phyloP scores from a whole-genome alignment of 2,888 invertebrate genomes.

The Hemaris fuciformis region DNA sequence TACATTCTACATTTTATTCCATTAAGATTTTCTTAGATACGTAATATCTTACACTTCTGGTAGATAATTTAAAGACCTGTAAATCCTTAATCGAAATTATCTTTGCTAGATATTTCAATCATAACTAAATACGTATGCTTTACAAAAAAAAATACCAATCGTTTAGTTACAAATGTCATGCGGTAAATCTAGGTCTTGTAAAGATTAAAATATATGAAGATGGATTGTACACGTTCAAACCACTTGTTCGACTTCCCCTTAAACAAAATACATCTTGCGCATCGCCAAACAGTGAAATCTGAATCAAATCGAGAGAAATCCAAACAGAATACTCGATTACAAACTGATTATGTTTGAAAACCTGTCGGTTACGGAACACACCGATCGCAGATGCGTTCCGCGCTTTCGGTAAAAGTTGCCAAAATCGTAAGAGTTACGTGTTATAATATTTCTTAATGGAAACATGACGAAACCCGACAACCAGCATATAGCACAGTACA shows the following conservation, averaged over 20 bases:
- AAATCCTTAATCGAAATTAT: too few relatives aligned
- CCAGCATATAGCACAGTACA: background rate
- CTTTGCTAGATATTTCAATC: too few relatives aligned
- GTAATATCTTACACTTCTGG: too few relatives aligned
- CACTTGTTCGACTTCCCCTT: background rate
- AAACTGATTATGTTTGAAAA: conserved; percentile 46
- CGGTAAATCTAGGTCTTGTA: too few relatives aligned
- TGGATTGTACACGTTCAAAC: background rate
- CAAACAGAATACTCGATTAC: conserved; percentile 40
- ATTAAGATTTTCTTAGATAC: too few relatives aligned
- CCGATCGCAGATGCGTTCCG: conserved; percentile 37
- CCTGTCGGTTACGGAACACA: conserved; percentile 61
- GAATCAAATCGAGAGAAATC: conserved; percentile 54
- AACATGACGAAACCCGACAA: conserved; percentile 32
- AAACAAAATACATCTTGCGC: conserved; percentile 26
- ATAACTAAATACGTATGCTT: too few relatives aligned
- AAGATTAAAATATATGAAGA: background rate
- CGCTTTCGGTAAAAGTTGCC: conserved; percentile 41
- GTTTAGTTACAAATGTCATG: too few relatives aligned
- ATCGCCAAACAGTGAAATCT: conserved; percentile 47
- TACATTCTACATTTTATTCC: too few relatives aligned
- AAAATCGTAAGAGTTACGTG: conserved; percentile 24
- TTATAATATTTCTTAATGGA: conserved; percentile 23
- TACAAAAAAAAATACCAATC: too few relatives aligned
- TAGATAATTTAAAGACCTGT: too few relatives aligned